Percentiles rank a stretch among this genome's conserved stretches.
Conservation (phyloP, 1,140 invertebrate species). For the Polypedilum pembai region DNA sequence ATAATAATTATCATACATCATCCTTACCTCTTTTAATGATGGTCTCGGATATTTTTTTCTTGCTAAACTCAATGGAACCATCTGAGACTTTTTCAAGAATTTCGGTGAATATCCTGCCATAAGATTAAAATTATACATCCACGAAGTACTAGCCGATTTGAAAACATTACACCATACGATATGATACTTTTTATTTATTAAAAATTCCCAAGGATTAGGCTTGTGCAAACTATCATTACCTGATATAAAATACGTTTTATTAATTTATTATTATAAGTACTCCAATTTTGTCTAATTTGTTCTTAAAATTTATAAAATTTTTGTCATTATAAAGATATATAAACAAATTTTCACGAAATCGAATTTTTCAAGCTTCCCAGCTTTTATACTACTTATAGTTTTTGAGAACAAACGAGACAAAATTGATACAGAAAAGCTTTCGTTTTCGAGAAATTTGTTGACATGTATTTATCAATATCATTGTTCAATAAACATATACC, state of each 20-base stretch:
- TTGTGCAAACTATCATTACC: conserved; percentile 59
- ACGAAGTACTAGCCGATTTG: conserved; percentile 78
- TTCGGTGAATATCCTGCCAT: conserved; percentile 70
- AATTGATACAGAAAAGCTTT: too few species aligned
- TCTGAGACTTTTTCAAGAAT: conserved; percentile 65
- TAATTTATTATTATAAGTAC: conserved; percentile 24
- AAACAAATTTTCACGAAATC: too few species aligned
- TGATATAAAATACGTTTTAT: conserved; percentile 32
- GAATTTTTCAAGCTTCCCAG: too few species aligned
- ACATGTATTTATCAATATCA: too few species aligned
- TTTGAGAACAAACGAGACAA: too few species aligned
- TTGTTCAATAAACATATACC: conserved; percentile 34
- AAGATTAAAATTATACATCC: conserved; percentile 84
- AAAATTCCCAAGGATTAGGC: conserved; percentile 75
- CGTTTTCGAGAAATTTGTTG: too few species aligned
- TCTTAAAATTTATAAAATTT: too few species aligned
- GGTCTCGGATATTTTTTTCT: conserved; percentile 69
- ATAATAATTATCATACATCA: not conserved
- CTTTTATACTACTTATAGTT: too few species aligned
- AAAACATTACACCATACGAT: conserved; percentile 81
- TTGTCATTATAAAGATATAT: too few species aligned
- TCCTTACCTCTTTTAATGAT: conserved; percentile 54
- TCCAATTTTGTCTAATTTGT: not conserved
- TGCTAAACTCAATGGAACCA: conserved; percentile 66
- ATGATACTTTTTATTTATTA: conserved; percentile 69